Evolutionary conservation across 2,797 vertebrate genomes (phyloP).

Genomic region (Florisuga fusca): DNA sequence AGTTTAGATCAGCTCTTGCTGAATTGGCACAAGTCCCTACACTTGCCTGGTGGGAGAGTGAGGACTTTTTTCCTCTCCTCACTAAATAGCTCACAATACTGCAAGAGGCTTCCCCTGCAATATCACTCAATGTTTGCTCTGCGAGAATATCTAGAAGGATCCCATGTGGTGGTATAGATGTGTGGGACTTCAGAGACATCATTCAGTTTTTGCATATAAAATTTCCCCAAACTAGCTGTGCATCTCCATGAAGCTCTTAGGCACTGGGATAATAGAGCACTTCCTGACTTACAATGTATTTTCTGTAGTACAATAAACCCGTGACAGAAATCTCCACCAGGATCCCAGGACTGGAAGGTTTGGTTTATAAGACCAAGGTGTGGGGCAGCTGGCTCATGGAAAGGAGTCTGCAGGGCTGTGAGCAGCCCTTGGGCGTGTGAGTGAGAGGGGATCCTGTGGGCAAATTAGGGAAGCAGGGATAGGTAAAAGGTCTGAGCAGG

Average conservation of each 20-base stretch:
- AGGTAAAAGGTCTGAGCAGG: background rate
- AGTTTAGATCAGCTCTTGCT: background rate
- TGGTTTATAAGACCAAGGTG: background rate
- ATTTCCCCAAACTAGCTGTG: background rate
- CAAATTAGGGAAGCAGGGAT: background rate
- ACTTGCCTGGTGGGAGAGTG: background rate
- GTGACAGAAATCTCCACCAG: background rate
- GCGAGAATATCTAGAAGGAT: background rate
- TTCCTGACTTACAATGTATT: background rate
- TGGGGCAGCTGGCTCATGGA: background rate
- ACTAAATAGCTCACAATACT: background rate
- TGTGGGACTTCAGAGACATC: background rate
- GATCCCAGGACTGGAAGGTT: background rate
- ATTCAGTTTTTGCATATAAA: background rate
- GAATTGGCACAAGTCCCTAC: background rate
- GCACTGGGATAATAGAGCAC: background rate
- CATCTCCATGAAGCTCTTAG: background rate
- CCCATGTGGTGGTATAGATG: background rate
- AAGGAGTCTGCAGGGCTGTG: background rate
- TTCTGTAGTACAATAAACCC: background rate
- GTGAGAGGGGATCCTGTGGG: background rate
- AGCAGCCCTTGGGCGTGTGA: accelerated
- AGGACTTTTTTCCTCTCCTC: background rate
- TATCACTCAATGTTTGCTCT: background rate
- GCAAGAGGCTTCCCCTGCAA: background rate